These are phyloP conservation scores for Chydorus sphaericus DNA, from an alignment of 2,888 invertebrate genomes.

Conservation along the genomic window DNA sequence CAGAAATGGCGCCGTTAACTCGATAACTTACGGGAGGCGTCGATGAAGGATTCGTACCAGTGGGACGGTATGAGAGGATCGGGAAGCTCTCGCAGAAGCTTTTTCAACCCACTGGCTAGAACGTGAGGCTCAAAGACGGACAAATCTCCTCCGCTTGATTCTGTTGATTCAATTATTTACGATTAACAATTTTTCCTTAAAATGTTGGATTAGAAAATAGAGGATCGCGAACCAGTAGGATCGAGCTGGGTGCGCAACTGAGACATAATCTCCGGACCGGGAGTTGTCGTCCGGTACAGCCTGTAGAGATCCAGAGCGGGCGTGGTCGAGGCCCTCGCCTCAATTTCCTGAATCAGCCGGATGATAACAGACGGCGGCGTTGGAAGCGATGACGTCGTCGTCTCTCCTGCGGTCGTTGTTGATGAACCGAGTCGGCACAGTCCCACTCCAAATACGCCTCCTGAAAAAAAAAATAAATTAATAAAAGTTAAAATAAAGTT, in stretches of 20 bases:
- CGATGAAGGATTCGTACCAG: slow-evolving; percentile 54
- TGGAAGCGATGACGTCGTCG: too few relatives aligned
- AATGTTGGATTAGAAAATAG: not conserved
- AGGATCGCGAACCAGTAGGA: not conserved
- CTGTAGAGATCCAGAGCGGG: slow-evolving; percentile 45
- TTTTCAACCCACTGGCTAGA: slow-evolving; percentile 47
- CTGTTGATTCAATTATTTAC: not conserved
- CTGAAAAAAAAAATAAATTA: slow-evolving; percentile 18
- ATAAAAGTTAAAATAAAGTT: slow-evolving; percentile 11
- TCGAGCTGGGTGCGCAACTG: slow-evolving; percentile 32
- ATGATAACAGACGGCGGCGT: slow-evolving; percentile 45
- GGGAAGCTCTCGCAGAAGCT: slow-evolving; percentile 54
- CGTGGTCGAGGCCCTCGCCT: slow-evolving; percentile 37
- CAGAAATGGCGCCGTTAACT: slow-evolving; percentile 17
- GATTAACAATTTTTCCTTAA: not conserved
- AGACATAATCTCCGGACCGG: slow-evolving; percentile 39
- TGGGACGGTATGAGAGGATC: slow-evolving; percentile 59
- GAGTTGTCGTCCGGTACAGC: slow-evolving; percentile 46
- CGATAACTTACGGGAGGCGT: slow-evolving; percentile 28
- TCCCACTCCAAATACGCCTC: slow-evolving; percentile 43
- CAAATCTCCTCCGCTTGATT: slow-evolving; percentile 22
- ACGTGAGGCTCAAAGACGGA: slow-evolving; percentile 36
- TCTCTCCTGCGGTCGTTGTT: slow-evolving; percentile 26
- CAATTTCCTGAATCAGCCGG: slow-evolving; percentile 32
- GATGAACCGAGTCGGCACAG: slow-evolving; percentile 46